These are phyloP conservation scores for Hylomyscus alleni DNA, from an alignment of 2,797 vertebrate genomes.

Conservation along the genomic window DNA sequence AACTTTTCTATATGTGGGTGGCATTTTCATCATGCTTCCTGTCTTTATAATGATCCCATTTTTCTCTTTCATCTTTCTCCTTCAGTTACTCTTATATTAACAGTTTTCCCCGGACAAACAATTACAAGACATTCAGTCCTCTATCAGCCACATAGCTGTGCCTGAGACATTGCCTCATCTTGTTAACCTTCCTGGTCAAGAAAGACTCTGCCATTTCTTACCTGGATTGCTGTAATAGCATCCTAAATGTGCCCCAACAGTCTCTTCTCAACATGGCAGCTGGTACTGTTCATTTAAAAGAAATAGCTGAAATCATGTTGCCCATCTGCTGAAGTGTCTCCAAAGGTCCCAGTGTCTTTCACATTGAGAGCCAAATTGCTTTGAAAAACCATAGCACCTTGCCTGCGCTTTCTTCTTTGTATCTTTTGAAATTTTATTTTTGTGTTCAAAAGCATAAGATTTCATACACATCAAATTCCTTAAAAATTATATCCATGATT, in stretches of 20 bases:
- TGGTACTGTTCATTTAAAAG: constrained; percentile 24
- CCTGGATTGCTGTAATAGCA: background rate
- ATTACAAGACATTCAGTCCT: background rate
- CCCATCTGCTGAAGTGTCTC: background rate
- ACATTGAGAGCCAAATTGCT: background rate
- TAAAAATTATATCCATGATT: background rate
- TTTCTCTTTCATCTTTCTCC: background rate
- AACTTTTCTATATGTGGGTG: background rate
- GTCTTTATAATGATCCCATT: background rate
- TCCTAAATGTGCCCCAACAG: background rate
- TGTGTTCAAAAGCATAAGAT: background rate
- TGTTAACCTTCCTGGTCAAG: background rate
- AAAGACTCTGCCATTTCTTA: background rate
- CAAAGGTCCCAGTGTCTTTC: background rate
- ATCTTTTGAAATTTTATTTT: background rate
- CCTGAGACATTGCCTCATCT: background rate
- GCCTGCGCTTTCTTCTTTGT: background rate
- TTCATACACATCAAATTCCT: background rate
- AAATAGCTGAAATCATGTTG: background rate
- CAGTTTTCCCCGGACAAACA: background rate
- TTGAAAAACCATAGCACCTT: background rate
- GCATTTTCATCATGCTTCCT: background rate
- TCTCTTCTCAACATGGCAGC: background rate
- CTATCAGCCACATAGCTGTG: background rate
- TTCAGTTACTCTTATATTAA: background rate